Base-by-base conservation (phyloP, 2,797 vertebrate species). In the Brachyalestes nurse region DNA sequence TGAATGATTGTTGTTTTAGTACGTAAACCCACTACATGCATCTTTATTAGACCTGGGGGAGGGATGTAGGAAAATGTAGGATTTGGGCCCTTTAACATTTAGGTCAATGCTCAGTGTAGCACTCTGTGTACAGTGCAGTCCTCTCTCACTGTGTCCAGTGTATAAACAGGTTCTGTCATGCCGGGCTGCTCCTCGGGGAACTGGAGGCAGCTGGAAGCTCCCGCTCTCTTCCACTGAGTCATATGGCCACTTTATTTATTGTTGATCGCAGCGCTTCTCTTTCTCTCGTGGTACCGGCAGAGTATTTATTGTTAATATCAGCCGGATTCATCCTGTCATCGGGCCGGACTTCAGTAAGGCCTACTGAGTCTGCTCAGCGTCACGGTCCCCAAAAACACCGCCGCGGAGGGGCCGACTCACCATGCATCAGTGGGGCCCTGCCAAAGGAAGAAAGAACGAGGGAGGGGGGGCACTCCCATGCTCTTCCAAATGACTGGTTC, bases 351-450 rank as follows among this genome's bases (percentile, higher is more conserved):
- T 80, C 72, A 77, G 80, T 74, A 73, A 79, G 84, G 51, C 80
- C 76, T 45, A n/a, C 62, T 73, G 82, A 60, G 82, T 86, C 91
- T 92, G 91, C 86, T 84, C 86, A 91, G 62, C 83, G 84, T 93
- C 90, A 91, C n/a, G 12, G 76, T 75, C 76, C 78, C 55, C 16
- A 75, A 64, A 79, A 84, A 72, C 65, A 73, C 79, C 88, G 87
- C 87, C 90, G 88, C 65, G 65, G 61, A 79, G 74, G 21, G 77
- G 75, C 75, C 71, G 72, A 42, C 75, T 72, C 78, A 60, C 72
- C 86, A 88, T 85, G 78, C 75, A 87, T 90, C 87, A 90, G 75
- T 66, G 73, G 76, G 58, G 55, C 51, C 77, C 79, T 49, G 74
- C 88, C 78, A 84, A 84, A 86, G 86, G 86, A 74, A 0, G 65